These are phyloP conservation scores for Dunckerocampus dactyliophorus DNA, from an alignment of 2,113 vertebrate genomes.

Conservation along the genomic window DNA sequence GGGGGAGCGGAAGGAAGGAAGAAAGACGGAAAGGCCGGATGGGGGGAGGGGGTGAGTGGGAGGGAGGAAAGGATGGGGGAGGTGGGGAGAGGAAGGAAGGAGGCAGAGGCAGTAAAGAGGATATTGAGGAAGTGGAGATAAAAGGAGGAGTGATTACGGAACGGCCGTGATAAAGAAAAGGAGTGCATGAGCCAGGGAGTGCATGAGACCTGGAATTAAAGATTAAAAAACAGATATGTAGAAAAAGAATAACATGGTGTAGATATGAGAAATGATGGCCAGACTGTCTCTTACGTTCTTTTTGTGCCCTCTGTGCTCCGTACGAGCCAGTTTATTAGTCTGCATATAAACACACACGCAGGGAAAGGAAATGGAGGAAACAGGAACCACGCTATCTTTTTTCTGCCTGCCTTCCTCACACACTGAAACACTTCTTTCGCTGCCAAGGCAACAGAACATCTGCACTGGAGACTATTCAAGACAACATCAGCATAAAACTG, in stretches of 20 bases:
- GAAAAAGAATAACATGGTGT: conserved; percentile 15
- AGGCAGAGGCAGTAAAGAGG: conserved; percentile 67
- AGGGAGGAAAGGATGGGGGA: neutral
- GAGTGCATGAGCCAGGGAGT: conserved; percentile 37
- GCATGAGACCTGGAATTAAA: conserved; percentile 46
- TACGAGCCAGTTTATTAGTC: conserved; percentile 35
- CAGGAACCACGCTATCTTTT: conserved; percentile 6
- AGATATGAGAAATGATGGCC: conserved; percentile 12
- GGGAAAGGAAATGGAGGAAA: conserved; percentile 18
- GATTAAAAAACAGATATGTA: conserved; percentile 34
- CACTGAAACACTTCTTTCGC: conserved; percentile 3
- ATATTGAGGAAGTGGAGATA: conserved; percentile 72
- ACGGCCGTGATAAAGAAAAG: conserved; percentile 51
- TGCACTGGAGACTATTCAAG: conserved; percentile 25
- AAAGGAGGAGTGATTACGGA: conserved; percentile 64
- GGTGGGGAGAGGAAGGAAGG: conserved; percentile 46
- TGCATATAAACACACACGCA: conserved; percentile 17
- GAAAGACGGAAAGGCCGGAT: conserved; percentile 28
- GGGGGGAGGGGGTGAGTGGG: conserved; percentile 18
- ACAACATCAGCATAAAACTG: neutral
- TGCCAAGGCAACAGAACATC: conserved; percentile 54
- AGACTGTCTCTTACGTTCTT: conserved; percentile 24
- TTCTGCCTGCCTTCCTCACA: neutral
- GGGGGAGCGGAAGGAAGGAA: neutral
- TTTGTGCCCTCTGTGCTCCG: conserved; percentile 22